Percentiles rank a stretch among this genome's conserved stretches.
Evolutionary conservation across 2,888 invertebrate species (phyloP).

Genomic region (Eurytoma adleriae): DNA sequence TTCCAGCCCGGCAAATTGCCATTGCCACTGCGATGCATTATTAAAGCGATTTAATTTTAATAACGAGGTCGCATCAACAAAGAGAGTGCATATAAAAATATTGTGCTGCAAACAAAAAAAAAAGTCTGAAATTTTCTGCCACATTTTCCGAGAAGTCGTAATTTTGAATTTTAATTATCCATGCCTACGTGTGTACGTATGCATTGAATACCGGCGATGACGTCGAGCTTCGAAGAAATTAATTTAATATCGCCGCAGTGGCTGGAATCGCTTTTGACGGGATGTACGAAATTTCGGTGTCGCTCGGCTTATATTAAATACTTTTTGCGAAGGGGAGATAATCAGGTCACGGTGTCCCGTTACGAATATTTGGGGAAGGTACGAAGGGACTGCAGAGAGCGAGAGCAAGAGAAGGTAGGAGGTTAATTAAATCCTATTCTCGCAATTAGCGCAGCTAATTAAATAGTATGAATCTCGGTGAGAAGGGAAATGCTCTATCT

Average conservation of each 20-base stretch:
- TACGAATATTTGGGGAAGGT: constrained; percentile 21
- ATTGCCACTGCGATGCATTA: constrained; percentile 66
- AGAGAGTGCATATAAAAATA: constrained; percentile 43
- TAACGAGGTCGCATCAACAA: constrained; percentile 61
- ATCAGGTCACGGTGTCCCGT: constrained; percentile 9
- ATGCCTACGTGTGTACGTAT: background rate
- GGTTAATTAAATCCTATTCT: constrained; percentile 72
- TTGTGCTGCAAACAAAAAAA: constrained; percentile 30
- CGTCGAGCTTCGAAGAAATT: background rate
- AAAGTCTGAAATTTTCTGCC: constrained; percentile 20
- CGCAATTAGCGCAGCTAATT: constrained; percentile 72
- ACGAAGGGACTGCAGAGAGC: constrained; percentile 21
- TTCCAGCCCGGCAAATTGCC: constrained; percentile 65
- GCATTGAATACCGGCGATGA: constrained; percentile 9
- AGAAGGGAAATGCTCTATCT: constrained; percentile 35
- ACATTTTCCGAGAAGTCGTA: background rate
- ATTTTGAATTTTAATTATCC: background rate
- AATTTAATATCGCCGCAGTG: background rate
- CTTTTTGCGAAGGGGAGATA: constrained; percentile 11
- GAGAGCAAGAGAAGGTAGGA: constrained; percentile 62
- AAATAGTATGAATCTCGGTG: constrained; percentile 65
- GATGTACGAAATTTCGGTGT: background rate
- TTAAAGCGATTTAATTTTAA: constrained; percentile 72
- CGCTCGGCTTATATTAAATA: constrained; percentile 13
- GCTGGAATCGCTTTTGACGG: background rate